A percentile compares a stretch with the other conserved stretches of the same genome.
phyloP scores from a whole-genome alignment of 2,113 vertebrate species.

The Lipotes vexillifer region DNA sequence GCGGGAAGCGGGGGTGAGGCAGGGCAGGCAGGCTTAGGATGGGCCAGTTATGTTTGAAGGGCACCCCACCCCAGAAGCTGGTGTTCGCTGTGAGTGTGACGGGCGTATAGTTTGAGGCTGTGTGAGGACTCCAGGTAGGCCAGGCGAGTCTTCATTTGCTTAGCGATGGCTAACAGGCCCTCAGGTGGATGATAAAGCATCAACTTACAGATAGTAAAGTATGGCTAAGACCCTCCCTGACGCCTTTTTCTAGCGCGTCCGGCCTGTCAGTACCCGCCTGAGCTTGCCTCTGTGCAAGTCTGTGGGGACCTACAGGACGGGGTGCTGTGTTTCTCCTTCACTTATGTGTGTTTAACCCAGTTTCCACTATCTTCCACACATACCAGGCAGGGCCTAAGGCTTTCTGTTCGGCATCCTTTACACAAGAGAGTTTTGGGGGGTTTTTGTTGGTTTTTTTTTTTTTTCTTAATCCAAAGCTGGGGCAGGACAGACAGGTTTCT shows the following conservation, averaged over 20 bases:
- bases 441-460: not conserved
- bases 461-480: not conserved
- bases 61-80: not conserved
- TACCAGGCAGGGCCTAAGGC: not conserved
- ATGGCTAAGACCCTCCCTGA: not conserved
- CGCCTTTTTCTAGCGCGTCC: not conserved
- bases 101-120: not conserved
- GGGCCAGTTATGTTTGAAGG: not conserved
- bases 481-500: not conserved
- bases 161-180: not conserved
- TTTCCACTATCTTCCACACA: not conserved
- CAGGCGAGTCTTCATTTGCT: not conserved
- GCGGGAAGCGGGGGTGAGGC: not conserved
- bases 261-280: fast-evolving
- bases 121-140: not conserved
- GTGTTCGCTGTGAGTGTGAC: not conserved
- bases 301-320: not conserved
- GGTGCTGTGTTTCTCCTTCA: not conserved
- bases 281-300: not conserved
- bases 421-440: not conserved
- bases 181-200: not conserved
- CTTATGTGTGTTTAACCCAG: not conserved
- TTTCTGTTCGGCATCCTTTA: not conserved
- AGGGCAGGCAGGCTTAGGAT: not conserved
- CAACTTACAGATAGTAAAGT: not conserved